Evolutionary conservation across 2,888 invertebrate species (phyloP).

Genomic region (Prosopocoilus inquinatus): DNA sequence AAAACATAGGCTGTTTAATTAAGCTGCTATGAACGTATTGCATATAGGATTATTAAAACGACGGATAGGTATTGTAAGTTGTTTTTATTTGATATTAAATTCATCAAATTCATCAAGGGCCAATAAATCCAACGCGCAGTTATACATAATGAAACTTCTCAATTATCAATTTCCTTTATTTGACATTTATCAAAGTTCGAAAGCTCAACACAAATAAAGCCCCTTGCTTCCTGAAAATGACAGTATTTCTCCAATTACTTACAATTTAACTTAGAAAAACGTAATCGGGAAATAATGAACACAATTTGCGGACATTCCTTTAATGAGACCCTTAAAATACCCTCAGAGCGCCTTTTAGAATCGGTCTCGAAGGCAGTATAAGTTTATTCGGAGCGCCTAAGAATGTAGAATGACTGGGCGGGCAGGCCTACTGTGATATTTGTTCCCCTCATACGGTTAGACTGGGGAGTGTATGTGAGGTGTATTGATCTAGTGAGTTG

Average conservation of each 20-base stretch:
- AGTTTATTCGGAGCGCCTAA: constrained; percentile 25
- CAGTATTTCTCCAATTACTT: constrained; percentile 24
- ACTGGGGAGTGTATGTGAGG: constrained; percentile 42
- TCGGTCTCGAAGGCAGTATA: constrained; percentile 16
- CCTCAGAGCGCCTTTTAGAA: constrained; percentile 22
- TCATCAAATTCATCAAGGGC: no score
- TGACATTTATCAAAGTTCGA: constrained; percentile 1
- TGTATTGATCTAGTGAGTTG: constrained; percentile 44
- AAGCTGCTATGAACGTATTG: no score
- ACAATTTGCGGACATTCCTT: constrained; percentile 39
- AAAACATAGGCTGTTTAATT: no score
- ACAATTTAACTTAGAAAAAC: constrained; percentile 32
- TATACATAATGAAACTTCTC: neutral
- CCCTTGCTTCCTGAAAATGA: constrained; percentile 11
- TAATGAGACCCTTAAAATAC: constrained; percentile 44
- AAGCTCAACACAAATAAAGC: neutral
- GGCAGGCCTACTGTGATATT: constrained; percentile 29
- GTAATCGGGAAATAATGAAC: constrained; percentile 44
- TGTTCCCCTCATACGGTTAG: constrained; percentile 37
- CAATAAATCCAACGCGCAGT: no score
- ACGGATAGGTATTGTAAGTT: no score
- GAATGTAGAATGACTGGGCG: constrained; percentile 27
- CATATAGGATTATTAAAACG: no score
- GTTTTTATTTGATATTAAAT: no score
- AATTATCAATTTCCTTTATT: constrained; percentile 1